phyloP scores from a whole-genome alignment of 2,888 invertebrate genomes.

The Ganaspis brasiliensis region DNA sequence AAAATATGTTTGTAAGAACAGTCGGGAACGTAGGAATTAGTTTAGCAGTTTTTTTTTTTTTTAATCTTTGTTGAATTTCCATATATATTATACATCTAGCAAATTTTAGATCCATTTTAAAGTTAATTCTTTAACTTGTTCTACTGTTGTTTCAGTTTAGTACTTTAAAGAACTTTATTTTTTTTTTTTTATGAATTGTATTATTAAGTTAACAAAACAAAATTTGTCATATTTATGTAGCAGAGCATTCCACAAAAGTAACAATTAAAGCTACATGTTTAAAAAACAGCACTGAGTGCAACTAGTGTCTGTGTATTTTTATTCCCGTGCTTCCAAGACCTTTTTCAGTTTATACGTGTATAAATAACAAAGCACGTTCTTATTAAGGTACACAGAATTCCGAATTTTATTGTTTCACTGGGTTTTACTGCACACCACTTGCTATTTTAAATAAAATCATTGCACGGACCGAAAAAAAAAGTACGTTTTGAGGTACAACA shows the following conservation, averaged over 20 bases:
- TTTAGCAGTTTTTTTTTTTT: too few relatives aligned
- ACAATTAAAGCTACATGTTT: background rate
- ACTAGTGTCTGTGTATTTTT: constrained; percentile 23
- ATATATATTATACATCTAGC: too few relatives aligned
- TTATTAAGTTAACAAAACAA: background rate
- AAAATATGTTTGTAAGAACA: too few relatives aligned
- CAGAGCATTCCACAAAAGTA: background rate
- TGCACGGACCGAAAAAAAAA: constrained; percentile 4
- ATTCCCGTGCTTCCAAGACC: background rate
- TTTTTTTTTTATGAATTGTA: too few relatives aligned
- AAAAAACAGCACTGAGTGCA: constrained; percentile 22
- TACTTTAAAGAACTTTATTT: too few relatives aligned
- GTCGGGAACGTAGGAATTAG: too few relatives aligned
- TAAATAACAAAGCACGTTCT: constrained; percentile 23
- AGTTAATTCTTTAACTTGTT: too few relatives aligned
- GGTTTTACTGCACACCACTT: background rate
- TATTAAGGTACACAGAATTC: constrained; percentile 19
- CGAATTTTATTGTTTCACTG: constrained; percentile 27
- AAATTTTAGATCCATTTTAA: too few relatives aligned
- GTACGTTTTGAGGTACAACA: background rate
- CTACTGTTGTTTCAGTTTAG: too few relatives aligned
- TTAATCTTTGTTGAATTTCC: too few relatives aligned
- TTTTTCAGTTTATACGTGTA: constrained; percentile 3
- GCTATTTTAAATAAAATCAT: constrained; percentile 36
- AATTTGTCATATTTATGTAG: background rate